These are phyloP conservation scores for Echinometra lucunter DNA, from an alignment of 53 echinoderm and acorn worm genomes.

Conservation along the genomic window DNA sequence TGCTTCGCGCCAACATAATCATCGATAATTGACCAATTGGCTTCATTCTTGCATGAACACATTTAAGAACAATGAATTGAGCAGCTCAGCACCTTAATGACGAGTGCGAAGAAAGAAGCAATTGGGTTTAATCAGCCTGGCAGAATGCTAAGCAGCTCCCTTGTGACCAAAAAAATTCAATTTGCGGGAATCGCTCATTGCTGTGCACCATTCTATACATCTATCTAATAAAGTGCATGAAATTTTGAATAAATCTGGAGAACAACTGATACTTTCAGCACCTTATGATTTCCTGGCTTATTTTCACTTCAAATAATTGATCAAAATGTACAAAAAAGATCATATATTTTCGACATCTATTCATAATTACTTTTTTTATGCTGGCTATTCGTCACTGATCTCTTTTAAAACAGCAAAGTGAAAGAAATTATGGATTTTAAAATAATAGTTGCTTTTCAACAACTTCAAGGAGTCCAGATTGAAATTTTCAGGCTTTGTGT, in stretches of 20 bases:
- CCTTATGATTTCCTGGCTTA: too few relatives aligned
- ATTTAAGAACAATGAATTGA: conserved; percentile 61
- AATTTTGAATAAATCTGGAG: not conserved
- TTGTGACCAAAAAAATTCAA: not conserved
- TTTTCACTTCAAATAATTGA: too few relatives aligned
- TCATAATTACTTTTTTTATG: not conserved
- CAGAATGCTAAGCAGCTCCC: not conserved
- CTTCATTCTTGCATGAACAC: conserved; percentile 25
- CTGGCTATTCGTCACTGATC: too few relatives aligned
- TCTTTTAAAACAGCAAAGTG: too few relatives aligned
- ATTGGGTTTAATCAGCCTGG: not conserved
- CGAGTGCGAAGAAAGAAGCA: conserved; percentile 33
- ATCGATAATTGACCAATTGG: conserved; percentile 58
- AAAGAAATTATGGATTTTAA: too few relatives aligned
- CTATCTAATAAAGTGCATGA: not conserved
- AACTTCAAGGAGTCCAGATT: too few relatives aligned
- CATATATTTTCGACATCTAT: too few relatives aligned
- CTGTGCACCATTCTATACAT: not conserved
- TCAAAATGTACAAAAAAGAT: too few relatives aligned
- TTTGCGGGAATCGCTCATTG: not conserved
- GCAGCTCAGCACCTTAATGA: not conserved
- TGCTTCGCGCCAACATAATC: not conserved
- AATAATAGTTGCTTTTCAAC: too few relatives aligned
- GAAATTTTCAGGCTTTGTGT: too few relatives aligned
- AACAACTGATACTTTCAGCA: not conserved